Conservation (phyloP, 2,888 invertebrate genomes). For the Drosophila borealis region DNA sequence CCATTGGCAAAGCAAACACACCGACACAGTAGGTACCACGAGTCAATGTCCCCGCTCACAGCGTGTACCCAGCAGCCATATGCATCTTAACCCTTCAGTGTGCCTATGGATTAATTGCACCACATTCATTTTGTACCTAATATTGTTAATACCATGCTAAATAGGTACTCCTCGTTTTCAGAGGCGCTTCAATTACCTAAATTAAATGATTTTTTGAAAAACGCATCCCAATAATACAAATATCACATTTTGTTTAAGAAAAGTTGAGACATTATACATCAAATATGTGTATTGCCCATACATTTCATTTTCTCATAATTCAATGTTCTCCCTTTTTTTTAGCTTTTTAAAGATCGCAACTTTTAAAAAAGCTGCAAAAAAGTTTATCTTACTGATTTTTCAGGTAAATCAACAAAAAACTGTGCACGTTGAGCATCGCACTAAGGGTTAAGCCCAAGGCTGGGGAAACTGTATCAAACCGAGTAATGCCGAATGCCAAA, state of each 20-base stretch:
- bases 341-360: no score
- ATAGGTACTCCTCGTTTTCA: no score
- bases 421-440: background rate
- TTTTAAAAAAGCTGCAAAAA: background rate
- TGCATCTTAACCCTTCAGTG: slow-evolving; percentile 33
- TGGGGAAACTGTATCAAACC: slow-evolving; percentile 29
- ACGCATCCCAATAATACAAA: no score
- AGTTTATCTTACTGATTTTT: no score
- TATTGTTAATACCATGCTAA: background rate
- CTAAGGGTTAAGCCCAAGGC: slow-evolving; percentile 40
- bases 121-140: background rate
- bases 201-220: no score
- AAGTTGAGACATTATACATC: no score
- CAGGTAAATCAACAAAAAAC: no score
- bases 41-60: slow-evolving; percentile 19
- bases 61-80: slow-evolving; percentile 5
- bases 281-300: no score
- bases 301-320: no score
- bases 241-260: no score
- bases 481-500: slow-evolving; percentile 33
- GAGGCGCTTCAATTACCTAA: no score
- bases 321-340: no score
- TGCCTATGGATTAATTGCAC: background rate
- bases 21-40: slow-evolving; percentile 35
- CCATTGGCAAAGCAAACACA: slow-evolving; percentile 1